phyloP scores from a whole-genome alignment of 2,113 vertebrate species.

The Tachycineta bicolor region DNA sequence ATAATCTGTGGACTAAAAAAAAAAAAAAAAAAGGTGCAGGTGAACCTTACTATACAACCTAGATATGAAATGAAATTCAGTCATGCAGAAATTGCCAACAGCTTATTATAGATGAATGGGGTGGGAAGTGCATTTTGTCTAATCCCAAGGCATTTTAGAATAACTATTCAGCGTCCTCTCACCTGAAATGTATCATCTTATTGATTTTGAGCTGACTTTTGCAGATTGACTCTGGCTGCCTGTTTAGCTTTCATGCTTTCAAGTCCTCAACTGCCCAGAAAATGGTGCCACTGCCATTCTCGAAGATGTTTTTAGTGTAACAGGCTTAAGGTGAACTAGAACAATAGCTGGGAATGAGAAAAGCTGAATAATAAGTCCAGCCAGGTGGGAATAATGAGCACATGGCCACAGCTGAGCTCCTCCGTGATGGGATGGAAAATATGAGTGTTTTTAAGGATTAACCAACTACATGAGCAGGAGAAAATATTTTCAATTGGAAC shows the following conservation, averaged over 20 bases:
- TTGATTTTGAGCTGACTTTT: slow-evolving; percentile 48
- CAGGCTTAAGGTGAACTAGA: slow-evolving; percentile 37
- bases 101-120: slow-evolving; percentile 21
- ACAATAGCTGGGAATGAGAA: slow-evolving; percentile 23
- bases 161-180: slow-evolving; percentile 43
- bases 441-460: slow-evolving; percentile 26
- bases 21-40: not conserved
- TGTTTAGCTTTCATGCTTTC: slow-evolving; percentile 32
- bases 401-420: slow-evolving; percentile 15
- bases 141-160: slow-evolving; percentile 45
- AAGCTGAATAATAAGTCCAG: not conserved
- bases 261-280: slow-evolving; percentile 25
- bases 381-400: slow-evolving; percentile 12
- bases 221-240: not conserved
- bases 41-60: not conserved
- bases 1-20: not conserved
- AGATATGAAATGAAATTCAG: slow-evolving; percentile 27
- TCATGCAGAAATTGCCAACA: slow-evolving; percentile 33
- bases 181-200: slow-evolving; percentile 41
- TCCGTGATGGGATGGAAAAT: not conserved
- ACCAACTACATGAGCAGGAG: not conserved
- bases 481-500: not conserved
- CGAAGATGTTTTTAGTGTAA: not conserved
- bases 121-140: slow-evolving; percentile 50
- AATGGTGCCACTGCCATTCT: not conserved